Percentiles rank a stretch among this genome's conserved stretches.
These are phyloP conservation scores for Tapirus terrestris DNA, from an alignment of 2,113 vertebrate species.

Conservation along the genomic window DNA sequence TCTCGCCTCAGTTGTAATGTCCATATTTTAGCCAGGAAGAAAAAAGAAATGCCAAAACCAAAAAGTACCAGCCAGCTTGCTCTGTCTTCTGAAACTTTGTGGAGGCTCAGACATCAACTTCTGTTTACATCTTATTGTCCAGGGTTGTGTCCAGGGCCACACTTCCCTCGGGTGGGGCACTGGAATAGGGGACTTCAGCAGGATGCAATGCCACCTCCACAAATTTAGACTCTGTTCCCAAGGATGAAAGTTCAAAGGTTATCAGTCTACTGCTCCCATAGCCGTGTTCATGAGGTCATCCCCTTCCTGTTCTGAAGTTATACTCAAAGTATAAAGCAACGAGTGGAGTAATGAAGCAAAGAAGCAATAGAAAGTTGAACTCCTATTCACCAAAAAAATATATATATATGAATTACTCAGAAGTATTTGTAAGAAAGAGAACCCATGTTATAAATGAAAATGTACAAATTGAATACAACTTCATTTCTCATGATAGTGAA, in stretches of 20 bases:
- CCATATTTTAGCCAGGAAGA: background rate
- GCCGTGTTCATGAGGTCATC: background rate
- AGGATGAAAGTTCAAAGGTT: background rate
- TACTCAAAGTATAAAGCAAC: slow-evolving; percentile 55
- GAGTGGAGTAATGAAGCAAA: background rate
- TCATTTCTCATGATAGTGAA: background rate
- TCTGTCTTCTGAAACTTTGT: background rate
- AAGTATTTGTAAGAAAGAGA: background rate
- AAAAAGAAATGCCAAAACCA: background rate
- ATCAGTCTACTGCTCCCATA: background rate
- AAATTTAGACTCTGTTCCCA: background rate
- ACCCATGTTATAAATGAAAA: background rate
- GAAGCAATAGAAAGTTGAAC: background rate
- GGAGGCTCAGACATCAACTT: background rate
- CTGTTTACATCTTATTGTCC: background rate
- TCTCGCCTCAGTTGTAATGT: background rate
- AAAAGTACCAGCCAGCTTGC: background rate
- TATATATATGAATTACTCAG: background rate
- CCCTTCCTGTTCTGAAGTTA: background rate
- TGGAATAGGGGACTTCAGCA: background rate
- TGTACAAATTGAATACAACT: background rate
- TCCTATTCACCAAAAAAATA: background rate
- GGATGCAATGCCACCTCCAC: background rate
- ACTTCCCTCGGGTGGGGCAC: background rate
- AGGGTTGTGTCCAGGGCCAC: background rate